Evolutionary conservation across 2,888 invertebrate species (phyloP).

Genomic region (Macaria liturata): DNA sequence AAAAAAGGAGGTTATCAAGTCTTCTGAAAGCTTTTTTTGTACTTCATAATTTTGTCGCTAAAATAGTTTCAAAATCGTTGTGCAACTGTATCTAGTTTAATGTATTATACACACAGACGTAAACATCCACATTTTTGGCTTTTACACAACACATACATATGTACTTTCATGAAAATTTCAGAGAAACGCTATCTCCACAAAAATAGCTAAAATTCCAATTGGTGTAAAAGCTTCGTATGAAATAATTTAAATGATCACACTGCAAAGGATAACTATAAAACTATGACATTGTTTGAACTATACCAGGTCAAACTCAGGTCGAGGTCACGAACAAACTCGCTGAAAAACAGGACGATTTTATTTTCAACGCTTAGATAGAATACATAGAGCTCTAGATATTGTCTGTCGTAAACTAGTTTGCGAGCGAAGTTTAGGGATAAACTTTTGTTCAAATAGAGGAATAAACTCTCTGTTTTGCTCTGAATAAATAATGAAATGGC

Average conservation of each 20-base stretch:
- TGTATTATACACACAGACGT: neutral
- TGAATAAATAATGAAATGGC: too few species aligned
- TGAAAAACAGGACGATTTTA: constrained; percentile 4
- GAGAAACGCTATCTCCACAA: neutral
- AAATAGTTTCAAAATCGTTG: too few species aligned
- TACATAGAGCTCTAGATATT: neutral
- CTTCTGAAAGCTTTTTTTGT: too few species aligned
- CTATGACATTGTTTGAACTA: constrained; percentile 5
- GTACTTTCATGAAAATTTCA: neutral
- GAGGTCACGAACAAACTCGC: constrained; percentile 9
- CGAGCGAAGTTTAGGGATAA: neutral
- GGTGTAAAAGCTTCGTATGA: too few species aligned
- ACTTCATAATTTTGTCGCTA: too few species aligned
- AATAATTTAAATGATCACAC: too few species aligned
- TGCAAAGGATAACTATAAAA: too few species aligned
- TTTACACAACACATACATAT: neutral
- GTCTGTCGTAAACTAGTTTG: neutral
- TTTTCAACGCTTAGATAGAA: neutral
- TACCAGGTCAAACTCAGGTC: constrained; percentile 11
- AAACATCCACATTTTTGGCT: neutral
- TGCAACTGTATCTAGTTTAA: too few species aligned
- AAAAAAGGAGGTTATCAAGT: too few species aligned
- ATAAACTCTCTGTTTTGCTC: too few species aligned
- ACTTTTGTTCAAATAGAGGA: too few species aligned
- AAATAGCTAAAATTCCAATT: neutral